Evolutionary conservation across 1,140 invertebrate species (phyloP).

Genomic region (Zaprionus lachaisei): DNA sequence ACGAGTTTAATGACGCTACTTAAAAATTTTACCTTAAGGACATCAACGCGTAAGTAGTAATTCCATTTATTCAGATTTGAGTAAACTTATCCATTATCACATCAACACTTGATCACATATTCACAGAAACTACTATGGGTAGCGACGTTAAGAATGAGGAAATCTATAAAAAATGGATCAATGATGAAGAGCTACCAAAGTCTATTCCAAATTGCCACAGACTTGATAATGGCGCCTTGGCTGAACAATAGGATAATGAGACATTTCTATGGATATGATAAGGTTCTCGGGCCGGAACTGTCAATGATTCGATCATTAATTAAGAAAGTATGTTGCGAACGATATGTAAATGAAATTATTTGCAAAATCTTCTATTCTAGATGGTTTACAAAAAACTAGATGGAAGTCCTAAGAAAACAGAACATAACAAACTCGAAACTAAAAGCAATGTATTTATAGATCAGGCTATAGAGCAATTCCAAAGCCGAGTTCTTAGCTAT

Average conservation of each 20-base stretch:
- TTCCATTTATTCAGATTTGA: not conserved
- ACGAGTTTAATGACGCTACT: constrained; percentile 32
- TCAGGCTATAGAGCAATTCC: constrained; percentile 38
- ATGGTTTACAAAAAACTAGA: constrained; percentile 20
- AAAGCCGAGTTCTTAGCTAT: constrained; percentile 34
- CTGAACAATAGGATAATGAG: not conserved
- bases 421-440: not conserved
- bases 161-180: constrained; percentile 14
- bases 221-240: constrained; percentile 9
- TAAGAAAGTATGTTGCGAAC: constrained; percentile 13
- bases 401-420: not conserved
- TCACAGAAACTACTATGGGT: constrained; percentile 58
- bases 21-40: constrained; percentile 45
- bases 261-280: not conserved
- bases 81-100: not conserved
- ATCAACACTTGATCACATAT: not conserved
- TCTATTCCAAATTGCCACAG: not conserved
- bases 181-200: constrained; percentile 33
- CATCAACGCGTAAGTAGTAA: constrained; percentile 44
- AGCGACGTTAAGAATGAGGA: constrained; percentile 21
- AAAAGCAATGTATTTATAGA: constrained; percentile 26
- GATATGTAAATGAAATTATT: not conserved
- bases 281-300: not conserved
- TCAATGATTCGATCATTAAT: not conserved
- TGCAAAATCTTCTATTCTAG: not conserved